Base-by-base conservation (phyloP, 2,888 invertebrate genomes). In the Drosophila pegasa region DNA sequence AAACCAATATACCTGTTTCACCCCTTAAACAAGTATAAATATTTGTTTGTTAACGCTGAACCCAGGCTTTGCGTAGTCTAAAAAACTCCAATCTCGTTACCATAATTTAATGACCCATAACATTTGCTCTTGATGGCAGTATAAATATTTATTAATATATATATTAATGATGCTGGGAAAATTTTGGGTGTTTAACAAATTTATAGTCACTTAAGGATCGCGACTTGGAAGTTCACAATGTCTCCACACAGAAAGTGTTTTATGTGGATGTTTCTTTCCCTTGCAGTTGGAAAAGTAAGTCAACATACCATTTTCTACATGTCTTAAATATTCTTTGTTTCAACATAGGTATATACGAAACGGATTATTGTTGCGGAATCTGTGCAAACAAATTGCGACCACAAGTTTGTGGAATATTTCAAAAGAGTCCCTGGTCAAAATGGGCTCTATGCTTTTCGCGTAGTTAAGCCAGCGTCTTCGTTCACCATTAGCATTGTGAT, bases 321-420 rank as follows among this genome's bases (percentile, higher is more conserved):
- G 5, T 18, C 16, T 31, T 3, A 18, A 14, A 3, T 7, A 0
- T 18, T 3, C 10, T 14, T 10, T 47, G 18, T 18, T 20, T 31
- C 3, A 3, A 3, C 6, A 22, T 29, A 5, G 7, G 12, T 31
- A 14, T 3, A 31, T 14, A n/a, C 35, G n/a, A 75, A 73, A 14
- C 12, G 40, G 0, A 61, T 55, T n/a, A 4, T 38, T 12, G 8
- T 27, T 7, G 1, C 67, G 0, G 59, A 68, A 8, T 62, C 52
- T 2, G 6, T 65, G 14, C n/a, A 60, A 16, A 61, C 65, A 5
- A 61, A 52, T 1, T 72, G 72, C 8, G 77, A 77, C 57, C 43
- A 68, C n/a, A 35, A 71, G 37, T 16, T 22, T 40, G 64, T 80
- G 9, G 56, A 71, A 8, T 58, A 71, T 12, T 71, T 77, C 22